These are phyloP conservation scores for Macrobrachium nipponense DNA, from an alignment of 1,140 invertebrate species.

Conservation along the genomic window DNA sequence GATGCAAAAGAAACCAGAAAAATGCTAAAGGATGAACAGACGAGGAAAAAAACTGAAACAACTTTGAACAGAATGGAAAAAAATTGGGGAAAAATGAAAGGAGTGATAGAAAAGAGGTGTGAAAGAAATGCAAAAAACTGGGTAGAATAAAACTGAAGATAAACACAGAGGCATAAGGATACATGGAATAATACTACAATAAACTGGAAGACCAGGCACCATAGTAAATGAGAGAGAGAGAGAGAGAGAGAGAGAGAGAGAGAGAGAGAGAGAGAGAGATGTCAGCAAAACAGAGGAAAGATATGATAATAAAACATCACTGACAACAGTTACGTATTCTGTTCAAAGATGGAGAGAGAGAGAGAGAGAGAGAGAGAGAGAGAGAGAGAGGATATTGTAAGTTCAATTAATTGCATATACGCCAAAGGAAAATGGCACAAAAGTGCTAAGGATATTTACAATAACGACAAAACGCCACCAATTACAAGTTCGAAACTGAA, in stretches of 20 bases:
- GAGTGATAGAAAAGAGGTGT: background rate
- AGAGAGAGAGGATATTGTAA: too few relatives aligned
- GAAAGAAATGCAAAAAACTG: background rate
- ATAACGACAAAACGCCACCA: background rate
- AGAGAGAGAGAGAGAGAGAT: slow-evolving; percentile 27
- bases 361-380: slow-evolving; percentile 26
- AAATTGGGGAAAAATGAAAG: background rate
- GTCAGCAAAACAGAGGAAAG: too few relatives aligned
- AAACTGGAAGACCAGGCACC: background rate
- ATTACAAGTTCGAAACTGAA: too few relatives aligned
- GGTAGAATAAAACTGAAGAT: background rate
- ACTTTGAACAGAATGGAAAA: background rate
- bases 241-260: slow-evolving; percentile 5
- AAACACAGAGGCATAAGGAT: background rate
- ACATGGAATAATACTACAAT: background rate
- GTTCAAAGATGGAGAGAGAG: too few relatives aligned
- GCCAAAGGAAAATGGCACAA: background rate
- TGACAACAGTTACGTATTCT: too few relatives aligned
- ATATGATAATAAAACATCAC: too few relatives aligned
- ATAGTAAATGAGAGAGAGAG: background rate
- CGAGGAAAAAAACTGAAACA: background rate
- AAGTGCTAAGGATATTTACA: background rate
- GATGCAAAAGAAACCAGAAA: background rate
- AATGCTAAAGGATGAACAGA: background rate
- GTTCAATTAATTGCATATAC: too few relatives aligned